phyloP scores from a whole-genome alignment of 35 echinoderm and acorn worm genomes.

The Heliocidaris erythrogramma region DNA sequence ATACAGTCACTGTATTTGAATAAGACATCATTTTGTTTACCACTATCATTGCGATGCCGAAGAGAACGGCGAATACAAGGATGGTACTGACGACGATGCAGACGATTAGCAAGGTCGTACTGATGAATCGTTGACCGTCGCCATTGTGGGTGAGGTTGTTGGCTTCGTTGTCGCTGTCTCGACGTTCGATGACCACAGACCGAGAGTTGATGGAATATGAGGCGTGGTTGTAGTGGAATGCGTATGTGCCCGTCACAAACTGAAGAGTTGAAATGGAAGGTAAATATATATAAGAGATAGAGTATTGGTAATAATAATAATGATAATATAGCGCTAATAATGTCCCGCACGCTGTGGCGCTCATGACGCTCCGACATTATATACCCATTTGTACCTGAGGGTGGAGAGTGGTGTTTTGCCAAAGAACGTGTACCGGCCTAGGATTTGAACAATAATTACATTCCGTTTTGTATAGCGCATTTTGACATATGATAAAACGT shows the following conservation, averaged over 20 bases:
- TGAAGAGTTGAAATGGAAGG: background rate
- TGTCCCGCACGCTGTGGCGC: no score
- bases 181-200: conserved; percentile 38
- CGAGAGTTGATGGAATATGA: conserved; percentile 32
- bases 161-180: background rate
- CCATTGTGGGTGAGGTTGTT: background rate
- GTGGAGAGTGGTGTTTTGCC: no score
- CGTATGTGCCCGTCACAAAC: conserved; percentile 43
- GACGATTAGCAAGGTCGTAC: conserved; percentile 6
- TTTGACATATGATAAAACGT: no score
- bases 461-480: no score
- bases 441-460: no score
- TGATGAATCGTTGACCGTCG: background rate
- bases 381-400: no score
- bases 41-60: conserved; percentile 38
- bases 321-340: no score
- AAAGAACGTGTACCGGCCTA: no score
- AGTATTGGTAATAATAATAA: no score
- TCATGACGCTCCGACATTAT: no score
- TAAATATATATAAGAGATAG: no score
- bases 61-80: background rate
- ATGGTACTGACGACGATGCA: conserved; percentile 32
- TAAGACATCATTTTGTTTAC: conserved; percentile 2
- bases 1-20: no score
- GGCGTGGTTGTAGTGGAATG: conserved; percentile 37